phyloP scores from a whole-genome alignment of 2,113 vertebrate species.

The Dryoscopus gambensis region DNA sequence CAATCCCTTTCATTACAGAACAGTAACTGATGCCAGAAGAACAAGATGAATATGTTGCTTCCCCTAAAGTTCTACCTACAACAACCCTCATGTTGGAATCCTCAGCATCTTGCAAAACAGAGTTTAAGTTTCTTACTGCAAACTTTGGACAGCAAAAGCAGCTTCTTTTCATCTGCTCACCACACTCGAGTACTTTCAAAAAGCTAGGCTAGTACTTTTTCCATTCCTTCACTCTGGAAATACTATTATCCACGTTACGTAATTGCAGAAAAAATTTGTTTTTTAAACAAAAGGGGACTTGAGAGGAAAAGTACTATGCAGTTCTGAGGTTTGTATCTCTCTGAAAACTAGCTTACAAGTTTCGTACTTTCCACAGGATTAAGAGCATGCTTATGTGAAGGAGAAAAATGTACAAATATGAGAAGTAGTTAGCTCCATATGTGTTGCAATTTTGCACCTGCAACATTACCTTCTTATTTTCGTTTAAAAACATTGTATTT shows the following conservation, averaged over 20 bases:
- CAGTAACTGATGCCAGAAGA: background rate
- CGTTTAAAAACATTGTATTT: background rate
- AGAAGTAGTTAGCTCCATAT: background rate
- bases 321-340: background rate
- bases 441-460: background rate
- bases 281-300: background rate
- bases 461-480: background rate
- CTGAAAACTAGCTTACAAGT: background rate
- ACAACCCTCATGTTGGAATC: background rate
- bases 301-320: background rate
- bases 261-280: background rate
- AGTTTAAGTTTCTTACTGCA: background rate
- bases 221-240: background rate
- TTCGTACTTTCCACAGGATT: background rate
- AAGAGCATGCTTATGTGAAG: background rate
- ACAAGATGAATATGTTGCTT: background rate
- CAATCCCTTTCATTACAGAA: background rate
- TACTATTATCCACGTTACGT: accelerated
- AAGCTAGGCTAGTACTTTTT: background rate
- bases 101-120: background rate
- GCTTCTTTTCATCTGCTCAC: background rate
- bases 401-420: background rate
- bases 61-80: background rate
- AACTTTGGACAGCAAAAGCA: background rate
- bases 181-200: background rate